phyloP scores from a whole-genome alignment of 2,888 invertebrate genomes.

The Octodonta nipae region DNA sequence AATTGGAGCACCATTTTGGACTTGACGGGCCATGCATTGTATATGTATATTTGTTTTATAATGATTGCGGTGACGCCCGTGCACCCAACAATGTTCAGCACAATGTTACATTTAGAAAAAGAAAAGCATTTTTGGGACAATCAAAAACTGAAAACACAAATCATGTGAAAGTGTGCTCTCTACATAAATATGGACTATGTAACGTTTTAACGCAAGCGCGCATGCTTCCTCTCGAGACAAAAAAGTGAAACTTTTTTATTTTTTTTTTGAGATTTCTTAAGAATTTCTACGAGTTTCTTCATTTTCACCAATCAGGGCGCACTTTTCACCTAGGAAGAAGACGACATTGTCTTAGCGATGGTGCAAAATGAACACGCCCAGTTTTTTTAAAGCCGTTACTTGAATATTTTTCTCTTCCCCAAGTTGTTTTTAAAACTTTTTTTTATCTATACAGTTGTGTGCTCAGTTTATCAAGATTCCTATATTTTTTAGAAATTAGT shows the following conservation, averaged over 20 bases:
- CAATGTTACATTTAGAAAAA: constrained; percentile 13
- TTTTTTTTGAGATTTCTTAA: constrained; percentile 12
- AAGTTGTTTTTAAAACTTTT: no score
- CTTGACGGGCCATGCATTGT: constrained; percentile 11
- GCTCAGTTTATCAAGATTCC: no score
- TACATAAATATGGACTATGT: no score
- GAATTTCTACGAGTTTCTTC: constrained; percentile 42
- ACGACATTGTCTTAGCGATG: constrained; percentile 34
- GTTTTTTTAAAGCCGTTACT: no score
- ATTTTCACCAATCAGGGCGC: constrained; percentile 65
- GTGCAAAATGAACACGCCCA: constrained; percentile 25
- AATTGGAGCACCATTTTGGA: neutral
- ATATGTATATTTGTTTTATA: no score
- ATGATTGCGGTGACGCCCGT: constrained; percentile 12
- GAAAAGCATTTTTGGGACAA: constrained; percentile 12
- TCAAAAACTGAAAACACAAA: constrained; percentile 11
- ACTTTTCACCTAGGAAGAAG: constrained; percentile 65
- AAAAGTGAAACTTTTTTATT: constrained; percentile 8
- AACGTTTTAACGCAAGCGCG: neutral
- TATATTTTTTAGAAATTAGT: no score
- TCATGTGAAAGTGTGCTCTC: constrained; percentile 15
- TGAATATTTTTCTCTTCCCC: no score
- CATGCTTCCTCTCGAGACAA: constrained; percentile 18
- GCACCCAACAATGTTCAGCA: constrained; percentile 15
- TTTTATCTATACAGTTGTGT: no score